Conservation (phyloP, 2,888 invertebrate genomes). For the Zonitis immaculata region DNA sequence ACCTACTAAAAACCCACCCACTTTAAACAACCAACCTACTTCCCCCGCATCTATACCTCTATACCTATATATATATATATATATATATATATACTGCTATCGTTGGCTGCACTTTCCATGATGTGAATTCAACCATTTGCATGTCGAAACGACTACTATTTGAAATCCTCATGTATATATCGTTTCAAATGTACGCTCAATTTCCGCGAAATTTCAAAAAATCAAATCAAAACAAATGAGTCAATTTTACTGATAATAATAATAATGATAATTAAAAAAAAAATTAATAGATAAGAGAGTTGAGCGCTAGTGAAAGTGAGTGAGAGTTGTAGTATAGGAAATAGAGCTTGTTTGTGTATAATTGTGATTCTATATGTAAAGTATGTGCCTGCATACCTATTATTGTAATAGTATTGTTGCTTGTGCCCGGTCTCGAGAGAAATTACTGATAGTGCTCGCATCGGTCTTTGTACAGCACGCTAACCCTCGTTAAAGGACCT, state of each 20-base stretch:
- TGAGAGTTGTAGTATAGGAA: neutral
- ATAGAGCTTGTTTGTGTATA: neutral
- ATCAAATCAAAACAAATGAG: neutral
- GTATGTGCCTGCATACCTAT: slow-evolving; percentile 12
- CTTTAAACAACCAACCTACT: neutral
- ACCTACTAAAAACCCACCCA: neutral
- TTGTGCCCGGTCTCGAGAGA: slow-evolving; percentile 14
- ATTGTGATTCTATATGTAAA: neutral
- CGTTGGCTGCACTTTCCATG: slow-evolving; percentile 5
- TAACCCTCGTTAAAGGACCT: slow-evolving; percentile 15
- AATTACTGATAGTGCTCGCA: slow-evolving; percentile 15
- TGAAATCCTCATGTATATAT: slow-evolving; percentile 5
- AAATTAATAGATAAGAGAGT: no score
- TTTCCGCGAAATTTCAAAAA: slow-evolving; percentile 3
- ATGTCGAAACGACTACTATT: neutral
- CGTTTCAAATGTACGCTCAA: slow-evolving; percentile 3
- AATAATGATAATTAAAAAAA: no score
- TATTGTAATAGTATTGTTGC: slow-evolving; percentile 17
- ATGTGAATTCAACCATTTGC: slow-evolving; percentile 5
- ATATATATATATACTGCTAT: no score
- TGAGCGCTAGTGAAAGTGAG: no score
- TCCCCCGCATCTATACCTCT: no score
- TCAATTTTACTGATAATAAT: slow-evolving; percentile 3
- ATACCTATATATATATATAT: no score
- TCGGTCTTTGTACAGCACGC: slow-evolving; percentile 10